Percentiles rank a stretch among this genome's conserved stretches.
Conservation (phyloP, 2,888 invertebrate genomes). For the Nectonema munidae region DNA sequence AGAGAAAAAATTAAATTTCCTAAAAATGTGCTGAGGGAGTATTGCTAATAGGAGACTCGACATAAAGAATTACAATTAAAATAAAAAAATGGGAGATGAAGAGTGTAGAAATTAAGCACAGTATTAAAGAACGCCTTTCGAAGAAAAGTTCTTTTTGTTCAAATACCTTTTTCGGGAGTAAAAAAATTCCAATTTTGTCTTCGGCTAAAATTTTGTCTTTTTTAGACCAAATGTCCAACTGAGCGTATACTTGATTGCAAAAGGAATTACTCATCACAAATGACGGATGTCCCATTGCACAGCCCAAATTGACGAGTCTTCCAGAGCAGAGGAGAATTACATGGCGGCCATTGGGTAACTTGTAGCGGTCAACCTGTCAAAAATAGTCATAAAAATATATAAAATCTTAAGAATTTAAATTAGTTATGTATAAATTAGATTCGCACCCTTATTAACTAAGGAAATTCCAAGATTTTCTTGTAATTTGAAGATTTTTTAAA, state of each 20-base stretch:
- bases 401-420: neutral
- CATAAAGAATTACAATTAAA: too few relatives aligned
- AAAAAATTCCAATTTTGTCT: constrained; percentile 38
- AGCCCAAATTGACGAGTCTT: constrained; percentile 78
- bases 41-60: too few relatives aligned
- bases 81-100: too few relatives aligned
- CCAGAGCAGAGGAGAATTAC: constrained; percentile 77
- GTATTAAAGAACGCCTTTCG: too few relatives aligned
- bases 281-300: constrained; percentile 88
- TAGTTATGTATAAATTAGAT: neutral
- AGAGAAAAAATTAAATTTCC: too few relatives aligned
- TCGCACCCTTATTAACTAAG: too few relatives aligned
- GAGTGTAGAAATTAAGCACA: too few relatives aligned
- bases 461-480: too few relatives aligned
- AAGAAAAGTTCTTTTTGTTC: neutral
- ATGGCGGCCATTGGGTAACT: constrained; percentile 52
- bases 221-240: constrained; percentile 79
- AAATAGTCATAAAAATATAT: too few relatives aligned
- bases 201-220: constrained; percentile 39
- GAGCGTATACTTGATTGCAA: constrained; percentile 89
- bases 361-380: constrained; percentile 48
- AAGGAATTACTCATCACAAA: constrained; percentile 99
- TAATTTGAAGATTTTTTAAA: too few relatives aligned
- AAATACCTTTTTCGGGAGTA: constrained; percentile 50
- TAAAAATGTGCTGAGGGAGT: too few relatives aligned